These are phyloP conservation scores for Mustela nigripes DNA, from an alignment of 2,113 vertebrate species.

Conservation along the genomic window DNA sequence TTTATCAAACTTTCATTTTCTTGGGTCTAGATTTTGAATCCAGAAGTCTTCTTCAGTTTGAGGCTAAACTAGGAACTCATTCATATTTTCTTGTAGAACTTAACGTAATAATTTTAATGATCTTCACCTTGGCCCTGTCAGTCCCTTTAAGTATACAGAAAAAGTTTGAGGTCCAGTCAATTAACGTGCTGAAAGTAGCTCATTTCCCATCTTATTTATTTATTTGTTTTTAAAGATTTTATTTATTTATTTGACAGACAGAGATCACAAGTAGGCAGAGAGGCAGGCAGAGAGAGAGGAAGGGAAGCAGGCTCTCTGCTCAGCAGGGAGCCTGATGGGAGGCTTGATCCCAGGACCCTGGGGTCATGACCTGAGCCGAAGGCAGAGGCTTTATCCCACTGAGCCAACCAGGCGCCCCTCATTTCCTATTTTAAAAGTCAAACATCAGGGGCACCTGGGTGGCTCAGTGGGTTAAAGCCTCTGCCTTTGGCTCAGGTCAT, in stretches of 20 bases:
- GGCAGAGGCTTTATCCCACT: too few species aligned
- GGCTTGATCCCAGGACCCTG: too few species aligned
- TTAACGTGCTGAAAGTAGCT: neutral
- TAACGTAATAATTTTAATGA: neutral
- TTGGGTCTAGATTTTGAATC: conserved; percentile 11
- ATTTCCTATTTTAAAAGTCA: conserved; percentile 10
- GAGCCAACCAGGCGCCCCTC: neutral
- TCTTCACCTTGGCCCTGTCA: neutral
- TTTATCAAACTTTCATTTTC: neutral
- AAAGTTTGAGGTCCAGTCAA: neutral
- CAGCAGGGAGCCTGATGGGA: too few species aligned
- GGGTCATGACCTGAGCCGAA: too few species aligned
- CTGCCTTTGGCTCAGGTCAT: too few species aligned
- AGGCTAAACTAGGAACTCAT: conserved; percentile 16
- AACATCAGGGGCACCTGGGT: neutral
- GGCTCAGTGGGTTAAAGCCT: too few species aligned
- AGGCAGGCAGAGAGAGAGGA: too few species aligned
- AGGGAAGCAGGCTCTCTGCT: too few species aligned
- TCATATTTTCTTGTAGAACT: neutral
- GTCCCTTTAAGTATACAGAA: neutral
- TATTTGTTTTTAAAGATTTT: too few species aligned
- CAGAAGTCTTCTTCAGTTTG: conserved; percentile 31
- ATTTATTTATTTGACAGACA: too few species aligned
- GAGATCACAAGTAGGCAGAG: too few species aligned
- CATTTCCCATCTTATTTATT: neutral